These are phyloP conservation scores for Carcina quercana DNA, from an alignment of 2,888 invertebrate species.

Conservation along the genomic window DNA sequence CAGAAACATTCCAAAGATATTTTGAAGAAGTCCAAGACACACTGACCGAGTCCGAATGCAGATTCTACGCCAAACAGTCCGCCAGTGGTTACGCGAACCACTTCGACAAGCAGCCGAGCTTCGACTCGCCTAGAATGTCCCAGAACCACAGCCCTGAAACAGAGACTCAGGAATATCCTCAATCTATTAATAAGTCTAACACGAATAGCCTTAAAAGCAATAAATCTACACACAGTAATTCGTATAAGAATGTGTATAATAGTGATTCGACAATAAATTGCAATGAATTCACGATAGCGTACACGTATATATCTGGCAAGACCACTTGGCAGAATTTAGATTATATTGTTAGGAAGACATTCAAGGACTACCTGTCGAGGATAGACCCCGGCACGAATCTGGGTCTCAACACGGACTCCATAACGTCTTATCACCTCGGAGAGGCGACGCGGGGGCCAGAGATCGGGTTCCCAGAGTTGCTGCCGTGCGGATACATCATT, in stretches of 20 bases:
- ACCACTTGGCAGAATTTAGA: conserved; percentile 97
- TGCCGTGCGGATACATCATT: conserved; percentile 95
- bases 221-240: conserved; percentile 68
- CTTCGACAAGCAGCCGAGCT: conserved; percentile 63
- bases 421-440: conserved; percentile 95
- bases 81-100: conserved; percentile 59
- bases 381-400: conserved; percentile 95
- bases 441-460: conserved; percentile 89
- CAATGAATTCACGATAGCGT: conserved; percentile 89
- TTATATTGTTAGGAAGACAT: conserved; percentile 91
- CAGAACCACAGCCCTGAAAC: conserved; percentile 63
- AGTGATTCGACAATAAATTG: conserved; percentile 72
- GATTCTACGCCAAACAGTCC: conserved; percentile 73
- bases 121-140: conserved; percentile 61
- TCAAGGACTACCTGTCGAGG: conserved; percentile 94
- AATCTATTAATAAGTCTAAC: conserved; percentile 61
- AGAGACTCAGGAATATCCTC: conserved; percentile 59
- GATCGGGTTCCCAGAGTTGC: conserved; percentile 88
- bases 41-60: conserved; percentile 76
- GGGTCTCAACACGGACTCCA: conserved; percentile 88
- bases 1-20: conserved; percentile 83
- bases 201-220: conserved; percentile 73
- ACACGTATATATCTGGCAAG: conserved; percentile 92
- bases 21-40: conserved; percentile 79
- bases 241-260: conserved; percentile 66